Evolutionary conservation across 2,113 vertebrate species (phyloP), one percentile per base, ranked within the genome.

Genomic region (Hippoglossus stenolepis): DNA sequence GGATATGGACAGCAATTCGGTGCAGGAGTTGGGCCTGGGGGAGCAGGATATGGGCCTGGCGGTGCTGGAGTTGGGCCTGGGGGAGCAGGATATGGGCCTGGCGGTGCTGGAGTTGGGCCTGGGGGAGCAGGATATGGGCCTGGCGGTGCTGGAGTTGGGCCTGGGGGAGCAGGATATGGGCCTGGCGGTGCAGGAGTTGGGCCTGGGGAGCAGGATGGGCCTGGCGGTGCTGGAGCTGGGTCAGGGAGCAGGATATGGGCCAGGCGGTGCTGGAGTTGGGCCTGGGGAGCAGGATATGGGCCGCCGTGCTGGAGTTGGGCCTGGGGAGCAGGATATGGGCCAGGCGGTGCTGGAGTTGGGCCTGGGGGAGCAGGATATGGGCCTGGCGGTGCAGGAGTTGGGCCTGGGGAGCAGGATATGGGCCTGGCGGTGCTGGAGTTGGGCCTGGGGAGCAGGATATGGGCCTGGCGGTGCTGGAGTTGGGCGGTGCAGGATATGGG

Each of bases 1-100:
- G 74, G 81, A 0, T 84, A 82, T 35, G 73, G 87, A n/a, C n/a
- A n/a, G n/a, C n/a, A n/a, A n/a, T n/a, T n/a, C 5, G 79, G 83
- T 5, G 28, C 67, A 0, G 87, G 90, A 3, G 0, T 69, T 58
- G 82, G 89, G 0, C 87, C 86, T 15, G 88, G 89, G 0, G 89
- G 89, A 0, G 45, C 60, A 0, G 89, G 85, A 0, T 0, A 75
- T 59, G 57, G 83, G 0, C 80, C 86, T 3, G 89, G 89, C 1
- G 85, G 86, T 2, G 2, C 79, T 0, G 86, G 86, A 2, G 0
- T 68, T 28, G 86, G 85, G 0, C 78, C 86, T 0, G 84, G 90
- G 0, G 82, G 89, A 1, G 1, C 79, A 3, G 86, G 90, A 0
- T 0, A 77, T 63, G 86, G 84, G 0, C 82, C 82, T 13, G 80